Evolutionary conservation across 1,140 invertebrate genomes (phyloP).

Genomic region (Mycetomoellerius zeteki): DNA sequence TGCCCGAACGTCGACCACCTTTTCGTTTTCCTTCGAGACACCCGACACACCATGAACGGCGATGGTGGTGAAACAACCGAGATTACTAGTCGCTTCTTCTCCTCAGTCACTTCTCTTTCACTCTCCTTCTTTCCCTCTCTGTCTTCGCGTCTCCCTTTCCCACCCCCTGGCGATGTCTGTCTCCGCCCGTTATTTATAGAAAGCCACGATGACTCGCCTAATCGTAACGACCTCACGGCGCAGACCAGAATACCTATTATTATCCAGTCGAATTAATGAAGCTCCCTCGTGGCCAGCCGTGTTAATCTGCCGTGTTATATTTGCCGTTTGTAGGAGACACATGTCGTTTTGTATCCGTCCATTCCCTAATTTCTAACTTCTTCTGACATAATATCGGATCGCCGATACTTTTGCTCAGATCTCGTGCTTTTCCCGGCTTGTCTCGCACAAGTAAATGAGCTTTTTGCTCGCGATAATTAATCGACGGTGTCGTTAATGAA

Average conservation of each 20-base stretch:
- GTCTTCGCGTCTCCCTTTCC: constrained; percentile 30
- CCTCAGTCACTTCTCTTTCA: not conserved
- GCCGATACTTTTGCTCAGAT: constrained; percentile 11
- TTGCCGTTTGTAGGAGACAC: not conserved
- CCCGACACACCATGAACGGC: constrained; percentile 66
- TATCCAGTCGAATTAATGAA: constrained; percentile 53
- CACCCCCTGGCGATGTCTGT: constrained; percentile 42
- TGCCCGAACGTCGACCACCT: constrained; percentile 75
- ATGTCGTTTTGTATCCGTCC: not conserved
- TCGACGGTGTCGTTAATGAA: constrained; percentile 50
- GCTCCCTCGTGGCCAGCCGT: constrained; percentile 35
- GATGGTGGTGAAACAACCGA: constrained; percentile 37
- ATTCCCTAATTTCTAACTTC: not conserved
- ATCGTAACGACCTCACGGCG: constrained; percentile 61
- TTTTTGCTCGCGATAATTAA: constrained; percentile 30
- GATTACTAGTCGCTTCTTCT: constrained; percentile 23
- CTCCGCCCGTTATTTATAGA: constrained; percentile 63
- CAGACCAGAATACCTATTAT: constrained; percentile 57
- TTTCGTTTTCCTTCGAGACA: constrained; percentile 72
- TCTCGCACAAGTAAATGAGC: not conserved
- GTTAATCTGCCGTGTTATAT: not conserved
- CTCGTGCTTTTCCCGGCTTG: not conserved
- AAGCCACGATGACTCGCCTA: constrained; percentile 65
- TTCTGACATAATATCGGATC: not conserved
- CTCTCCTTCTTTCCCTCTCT: not conserved